These are phyloP conservation scores for Helogale parvula DNA, from an alignment of 2,113 vertebrate species.

Conservation along the genomic window DNA sequence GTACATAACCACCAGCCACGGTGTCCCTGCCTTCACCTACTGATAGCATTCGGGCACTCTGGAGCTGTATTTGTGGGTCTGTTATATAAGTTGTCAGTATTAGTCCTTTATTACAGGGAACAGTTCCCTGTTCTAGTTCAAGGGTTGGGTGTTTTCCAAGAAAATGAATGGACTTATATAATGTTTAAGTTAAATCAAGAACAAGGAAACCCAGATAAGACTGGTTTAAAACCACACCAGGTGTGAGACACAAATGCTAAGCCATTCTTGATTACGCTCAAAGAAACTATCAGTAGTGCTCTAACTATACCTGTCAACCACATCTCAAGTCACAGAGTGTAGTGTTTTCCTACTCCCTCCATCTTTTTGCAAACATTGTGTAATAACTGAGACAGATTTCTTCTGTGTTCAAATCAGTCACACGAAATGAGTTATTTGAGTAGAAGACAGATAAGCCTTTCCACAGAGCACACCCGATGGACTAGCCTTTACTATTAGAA, in stretches of 20 bases:
- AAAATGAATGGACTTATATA: neutral
- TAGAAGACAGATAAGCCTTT: neutral
- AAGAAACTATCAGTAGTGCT: neutral
- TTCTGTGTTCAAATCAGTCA: neutral
- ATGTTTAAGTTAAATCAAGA: neutral
- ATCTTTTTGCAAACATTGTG: neutral
- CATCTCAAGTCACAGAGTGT: neutral
- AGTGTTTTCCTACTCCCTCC: neutral
- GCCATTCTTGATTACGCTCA: neutral
- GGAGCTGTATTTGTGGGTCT: neutral
- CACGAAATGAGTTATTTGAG: neutral
- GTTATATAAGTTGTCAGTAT: neutral
- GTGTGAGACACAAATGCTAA: neutral
- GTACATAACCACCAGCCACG: neutral
- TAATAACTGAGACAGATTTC: neutral
- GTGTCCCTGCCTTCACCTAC: neutral
- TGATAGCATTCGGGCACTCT: neutral
- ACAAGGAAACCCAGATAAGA: slow-evolving; percentile 13
- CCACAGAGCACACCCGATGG: neutral
- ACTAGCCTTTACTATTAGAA: slow-evolving; percentile 36
- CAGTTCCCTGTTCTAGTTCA: neutral
- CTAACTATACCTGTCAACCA: neutral
- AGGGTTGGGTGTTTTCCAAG: neutral
- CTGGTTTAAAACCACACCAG: slow-evolving; percentile 13
- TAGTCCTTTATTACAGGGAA: neutral